These are phyloP conservation scores for Coreius guichenoti DNA, from an alignment of 2,797 vertebrate genomes.

Conservation along the genomic window DNA sequence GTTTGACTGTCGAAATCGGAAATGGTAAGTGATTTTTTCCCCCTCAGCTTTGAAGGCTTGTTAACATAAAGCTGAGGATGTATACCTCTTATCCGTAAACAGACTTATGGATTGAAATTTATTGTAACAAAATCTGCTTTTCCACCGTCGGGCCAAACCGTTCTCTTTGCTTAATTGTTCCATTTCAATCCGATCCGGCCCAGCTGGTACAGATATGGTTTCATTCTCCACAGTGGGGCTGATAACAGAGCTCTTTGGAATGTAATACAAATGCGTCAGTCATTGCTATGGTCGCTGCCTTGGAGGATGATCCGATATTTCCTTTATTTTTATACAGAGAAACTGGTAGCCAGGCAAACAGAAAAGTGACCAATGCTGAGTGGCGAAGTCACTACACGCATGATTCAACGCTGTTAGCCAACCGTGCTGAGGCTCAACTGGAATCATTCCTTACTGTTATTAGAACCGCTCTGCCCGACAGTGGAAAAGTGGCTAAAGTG, in stretches of 20 bases:
- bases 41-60: neutral
- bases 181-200: too few species aligned
- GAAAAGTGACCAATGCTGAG: too few species aligned
- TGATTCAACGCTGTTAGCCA: too few species aligned
- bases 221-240: neutral
- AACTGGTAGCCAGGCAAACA: neutral
- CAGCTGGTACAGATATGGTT: neutral
- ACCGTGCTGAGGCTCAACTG: too few species aligned
- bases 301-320: neutral
- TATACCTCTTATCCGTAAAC: neutral
- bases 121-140: neutral
- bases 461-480: neutral
- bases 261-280: neutral
- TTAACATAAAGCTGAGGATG: neutral
- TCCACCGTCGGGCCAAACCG: neutral
- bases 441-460: neutral
- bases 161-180: too few species aligned
- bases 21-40: constrained; percentile 83
- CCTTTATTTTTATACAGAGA: neutral
- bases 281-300: neutral
- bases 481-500: neutral
- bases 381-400: too few species aligned
- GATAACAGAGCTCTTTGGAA: neutral
- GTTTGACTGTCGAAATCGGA: constrained; percentile 97
- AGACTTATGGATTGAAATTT: neutral